Evolutionary conservation across 2,113 vertebrate species (phyloP).

Genomic region (Emydocephalus ijimae): DNA sequence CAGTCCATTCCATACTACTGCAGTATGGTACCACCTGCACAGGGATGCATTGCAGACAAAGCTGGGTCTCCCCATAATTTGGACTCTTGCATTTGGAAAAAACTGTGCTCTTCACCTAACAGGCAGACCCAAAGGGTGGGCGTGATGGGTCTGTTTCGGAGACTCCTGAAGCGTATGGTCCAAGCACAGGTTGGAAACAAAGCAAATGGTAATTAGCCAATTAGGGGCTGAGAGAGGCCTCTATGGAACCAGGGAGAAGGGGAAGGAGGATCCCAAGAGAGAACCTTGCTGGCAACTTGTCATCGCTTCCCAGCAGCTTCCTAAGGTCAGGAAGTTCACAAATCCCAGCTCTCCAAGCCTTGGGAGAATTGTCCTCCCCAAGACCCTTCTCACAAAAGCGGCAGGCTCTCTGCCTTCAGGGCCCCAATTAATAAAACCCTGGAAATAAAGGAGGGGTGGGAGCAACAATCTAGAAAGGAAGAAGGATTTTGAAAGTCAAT

Average conservation of each 20-base stretch:
- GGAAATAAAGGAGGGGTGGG: neutral
- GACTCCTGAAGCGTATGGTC: neutral
- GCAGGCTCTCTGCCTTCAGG: neutral
- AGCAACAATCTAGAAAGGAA: neutral
- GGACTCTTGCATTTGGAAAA: neutral
- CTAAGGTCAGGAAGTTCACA: neutral
- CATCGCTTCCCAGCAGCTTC: neutral
- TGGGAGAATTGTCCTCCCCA: no score
- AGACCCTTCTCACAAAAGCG: neutral
- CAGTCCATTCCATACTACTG: neutral
- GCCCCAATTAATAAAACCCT: neutral
- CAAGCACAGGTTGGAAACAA: neutral
- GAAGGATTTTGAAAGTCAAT: no score
- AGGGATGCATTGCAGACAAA: neutral
- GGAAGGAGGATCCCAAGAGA: neutral
- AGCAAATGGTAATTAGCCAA: neutral
- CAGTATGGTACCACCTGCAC: neutral
- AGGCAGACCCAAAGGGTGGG: neutral
- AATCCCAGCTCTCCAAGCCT: no score
- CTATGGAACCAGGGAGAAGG: neutral
- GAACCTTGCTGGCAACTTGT: neutral
- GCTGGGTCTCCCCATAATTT: neutral
- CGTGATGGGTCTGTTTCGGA: neutral
- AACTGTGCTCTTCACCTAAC: neutral
- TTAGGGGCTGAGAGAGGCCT: neutral